phyloP scores from a whole-genome alignment of 1,140 invertebrate genomes.

The Meloidogyne chitwoodi region DNA sequence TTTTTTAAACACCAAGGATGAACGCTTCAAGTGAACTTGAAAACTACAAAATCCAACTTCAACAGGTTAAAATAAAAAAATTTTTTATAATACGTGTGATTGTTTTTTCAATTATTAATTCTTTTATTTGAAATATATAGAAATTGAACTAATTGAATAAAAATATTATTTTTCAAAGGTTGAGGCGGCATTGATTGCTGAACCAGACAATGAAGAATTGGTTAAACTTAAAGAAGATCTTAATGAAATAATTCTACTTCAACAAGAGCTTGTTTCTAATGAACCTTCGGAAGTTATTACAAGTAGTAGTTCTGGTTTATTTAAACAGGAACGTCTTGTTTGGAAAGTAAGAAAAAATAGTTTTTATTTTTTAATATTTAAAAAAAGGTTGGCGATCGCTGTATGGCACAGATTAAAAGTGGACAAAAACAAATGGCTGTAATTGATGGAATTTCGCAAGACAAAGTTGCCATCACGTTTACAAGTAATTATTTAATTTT shows the following conservation, averaged over 20 bases:
- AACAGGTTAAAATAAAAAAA: constrained; percentile 35
- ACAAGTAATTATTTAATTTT: constrained; percentile 21
- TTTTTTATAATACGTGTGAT: no score
- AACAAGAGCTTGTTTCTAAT: constrained; percentile 32
- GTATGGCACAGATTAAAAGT: constrained; percentile 42
- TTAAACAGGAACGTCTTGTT: constrained; percentile 4
- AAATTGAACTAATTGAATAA: background rate
- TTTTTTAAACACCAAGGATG: background rate
- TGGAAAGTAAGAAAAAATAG: constrained; percentile 8
- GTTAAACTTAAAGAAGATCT: constrained; percentile 41
- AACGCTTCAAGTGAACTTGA: constrained; percentile 26
- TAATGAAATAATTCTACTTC: constrained; percentile 40
- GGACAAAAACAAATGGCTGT: constrained; percentile 42
- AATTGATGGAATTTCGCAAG: constrained; percentile 48
- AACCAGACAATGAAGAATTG: constrained; percentile 46
- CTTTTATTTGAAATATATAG: no score
- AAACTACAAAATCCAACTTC: constrained; percentile 42
- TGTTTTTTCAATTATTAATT: no score
- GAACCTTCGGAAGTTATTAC: constrained; percentile 1
- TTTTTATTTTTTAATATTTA: background rate
- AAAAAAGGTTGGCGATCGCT: constrained; percentile 43
- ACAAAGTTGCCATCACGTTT: constrained; percentile 47
- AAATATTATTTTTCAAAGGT: constrained; percentile 31
- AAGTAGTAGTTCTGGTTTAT: constrained; percentile 5
- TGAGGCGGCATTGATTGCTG: constrained; percentile 42